These are phyloP conservation scores for Oryzias woworae DNA, from an alignment of 2,113 vertebrate species.

Conservation along the genomic window DNA sequence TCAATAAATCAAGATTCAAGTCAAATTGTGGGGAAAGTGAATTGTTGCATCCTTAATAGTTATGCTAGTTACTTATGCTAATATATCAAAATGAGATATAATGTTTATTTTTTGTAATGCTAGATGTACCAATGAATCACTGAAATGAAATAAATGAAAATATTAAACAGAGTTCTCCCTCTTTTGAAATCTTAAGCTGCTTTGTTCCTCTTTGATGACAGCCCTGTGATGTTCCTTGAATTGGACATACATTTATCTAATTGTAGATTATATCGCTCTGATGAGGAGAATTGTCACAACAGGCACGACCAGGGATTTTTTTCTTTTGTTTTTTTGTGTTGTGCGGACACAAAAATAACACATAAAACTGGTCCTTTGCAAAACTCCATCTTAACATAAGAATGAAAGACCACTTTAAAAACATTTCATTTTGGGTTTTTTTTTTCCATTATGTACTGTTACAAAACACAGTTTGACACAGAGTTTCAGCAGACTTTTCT, in stretches of 20 bases:
- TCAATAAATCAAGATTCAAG: too few species aligned
- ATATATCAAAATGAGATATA: not conserved
- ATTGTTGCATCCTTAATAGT: too few species aligned
- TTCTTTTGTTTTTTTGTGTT: conserved; percentile 5
- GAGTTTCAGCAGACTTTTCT: too few species aligned
- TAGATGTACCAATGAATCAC: not conserved
- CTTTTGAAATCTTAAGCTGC: conserved; percentile 2
- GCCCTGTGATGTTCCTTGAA: conserved; percentile 24
- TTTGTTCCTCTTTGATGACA: conserved; percentile 28
- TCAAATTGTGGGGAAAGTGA: too few species aligned
- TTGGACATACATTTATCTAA: conserved; percentile 29
- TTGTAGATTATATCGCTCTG: conserved; percentile 24
- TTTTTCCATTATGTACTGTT: too few species aligned
- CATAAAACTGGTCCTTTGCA: not conserved
- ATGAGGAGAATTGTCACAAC: conserved; percentile 15
- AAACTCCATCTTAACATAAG: too few species aligned
- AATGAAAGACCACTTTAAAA: too few species aligned
- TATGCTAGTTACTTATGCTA: not conserved
- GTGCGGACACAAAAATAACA: not conserved
- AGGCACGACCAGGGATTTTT: not conserved
- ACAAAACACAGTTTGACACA: too few species aligned
- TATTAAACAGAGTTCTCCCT: not conserved
- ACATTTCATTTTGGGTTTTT: too few species aligned
- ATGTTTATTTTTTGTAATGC: not conserved
- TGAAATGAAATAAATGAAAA: not conserved